Evolutionary conservation across 2,888 invertebrate genomes (phyloP).

Genomic region (Endotricha flammealis): DNA sequence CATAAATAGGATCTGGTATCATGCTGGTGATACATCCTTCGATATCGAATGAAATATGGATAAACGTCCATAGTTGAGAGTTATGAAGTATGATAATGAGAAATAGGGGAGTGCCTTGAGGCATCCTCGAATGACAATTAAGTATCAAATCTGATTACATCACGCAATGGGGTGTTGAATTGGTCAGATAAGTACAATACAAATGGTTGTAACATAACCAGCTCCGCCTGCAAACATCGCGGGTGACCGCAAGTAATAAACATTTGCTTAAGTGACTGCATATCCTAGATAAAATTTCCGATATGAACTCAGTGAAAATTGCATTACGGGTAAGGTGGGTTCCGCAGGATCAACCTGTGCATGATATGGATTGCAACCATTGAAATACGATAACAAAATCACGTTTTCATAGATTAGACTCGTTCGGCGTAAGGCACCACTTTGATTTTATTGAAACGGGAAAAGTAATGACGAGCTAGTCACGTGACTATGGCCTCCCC

Average conservation of each 20-base stretch:
- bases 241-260: constrained; percentile 63
- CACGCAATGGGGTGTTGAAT: constrained; percentile 12
- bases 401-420: constrained; percentile 35
- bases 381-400: constrained; percentile 25
- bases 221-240: constrained; percentile 31
- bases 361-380: constrained; percentile 20
- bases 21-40: constrained; percentile 56
- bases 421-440: constrained; percentile 27
- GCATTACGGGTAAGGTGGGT: constrained; percentile 62
- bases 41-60: constrained; percentile 68
- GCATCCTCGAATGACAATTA: constrained; percentile 41
- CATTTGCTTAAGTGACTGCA: constrained; percentile 54
- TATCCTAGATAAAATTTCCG: constrained; percentile 71
- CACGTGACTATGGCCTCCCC: background rate
- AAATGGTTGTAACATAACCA: constrained; percentile 26
- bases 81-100: constrained; percentile 60
- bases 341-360: constrained; percentile 41
- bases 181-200: constrained; percentile 25
- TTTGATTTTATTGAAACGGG: constrained; percentile 14
- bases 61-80: constrained; percentile 47
- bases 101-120: constrained; percentile 35
- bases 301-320: constrained; percentile 63
- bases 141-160: constrained; percentile 28
- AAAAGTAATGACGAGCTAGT: too few species aligned
- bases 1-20: constrained; percentile 63